Percentiles rank a stretch among this genome's conserved stretches.
phyloP scores from a whole-genome alignment of 2,113 vertebrate species.

The Rhadina sibilatrix region DNA sequence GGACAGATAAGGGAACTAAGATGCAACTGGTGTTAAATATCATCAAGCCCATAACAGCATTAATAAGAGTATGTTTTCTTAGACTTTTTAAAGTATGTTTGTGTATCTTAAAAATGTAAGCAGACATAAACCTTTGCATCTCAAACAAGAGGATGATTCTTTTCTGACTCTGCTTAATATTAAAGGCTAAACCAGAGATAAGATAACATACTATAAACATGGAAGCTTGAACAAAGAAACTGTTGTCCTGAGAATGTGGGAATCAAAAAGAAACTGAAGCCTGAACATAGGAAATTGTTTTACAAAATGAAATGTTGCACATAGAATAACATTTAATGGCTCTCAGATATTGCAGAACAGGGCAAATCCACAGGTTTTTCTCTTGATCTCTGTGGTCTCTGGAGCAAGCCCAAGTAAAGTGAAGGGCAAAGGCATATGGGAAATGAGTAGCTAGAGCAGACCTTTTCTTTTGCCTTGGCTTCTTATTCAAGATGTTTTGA shows the following conservation, averaged over 20 bases:
- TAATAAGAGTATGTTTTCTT: neutral
- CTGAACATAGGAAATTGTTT: constrained; percentile 24
- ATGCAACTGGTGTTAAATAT: neutral
- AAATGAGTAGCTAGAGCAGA: neutral
- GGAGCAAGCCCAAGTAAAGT: neutral
- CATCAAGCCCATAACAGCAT: neutral
- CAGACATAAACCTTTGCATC: constrained; percentile 2
- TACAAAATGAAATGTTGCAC: neutral
- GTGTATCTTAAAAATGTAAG: constrained; percentile 36
- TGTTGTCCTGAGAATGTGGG: constrained; percentile 34
- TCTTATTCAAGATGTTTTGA: neutral
- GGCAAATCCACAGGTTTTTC: constrained; percentile 12
- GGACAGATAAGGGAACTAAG: neutral
- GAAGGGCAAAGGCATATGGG: neutral
- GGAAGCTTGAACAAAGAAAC: constrained; percentile 28
- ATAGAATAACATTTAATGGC: neutral
- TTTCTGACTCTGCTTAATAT: constrained; percentile 12
- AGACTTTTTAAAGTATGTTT: neutral
- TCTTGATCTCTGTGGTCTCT: constrained; percentile 10
- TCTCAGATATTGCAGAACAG: neutral
- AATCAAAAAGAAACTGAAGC: neutral
- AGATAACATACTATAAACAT: constrained; percentile 36
- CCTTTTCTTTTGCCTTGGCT: neutral
- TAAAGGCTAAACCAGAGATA: constrained; percentile 56
- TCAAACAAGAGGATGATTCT: constrained; percentile 37